These are phyloP conservation scores for Drosophila acutilabella DNA, from an alignment of 2,888 invertebrate species.

Conservation along the genomic window DNA sequence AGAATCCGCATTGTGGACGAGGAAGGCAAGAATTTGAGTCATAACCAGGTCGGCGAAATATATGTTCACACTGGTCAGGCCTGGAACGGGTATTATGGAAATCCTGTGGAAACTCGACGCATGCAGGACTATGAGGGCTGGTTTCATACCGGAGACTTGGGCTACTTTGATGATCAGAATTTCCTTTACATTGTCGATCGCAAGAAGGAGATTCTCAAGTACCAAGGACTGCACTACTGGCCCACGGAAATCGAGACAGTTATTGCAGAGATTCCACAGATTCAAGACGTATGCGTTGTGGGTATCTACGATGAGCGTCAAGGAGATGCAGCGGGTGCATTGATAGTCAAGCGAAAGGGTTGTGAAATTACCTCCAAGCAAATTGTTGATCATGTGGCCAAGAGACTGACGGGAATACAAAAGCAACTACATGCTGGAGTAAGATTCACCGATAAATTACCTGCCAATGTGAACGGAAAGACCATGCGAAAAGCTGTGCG, in stretches of 20 bases:
- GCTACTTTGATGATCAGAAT: slow-evolving; percentile 82
- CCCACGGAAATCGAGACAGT: slow-evolving; percentile 82
- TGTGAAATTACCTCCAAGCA: slow-evolving; percentile 52
- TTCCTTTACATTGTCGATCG: slow-evolving; percentile 79
- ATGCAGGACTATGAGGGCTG: slow-evolving; percentile 78
- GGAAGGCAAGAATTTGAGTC: slow-evolving; percentile 57
- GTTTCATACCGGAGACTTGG: slow-evolving; percentile 83
- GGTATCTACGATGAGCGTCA: slow-evolving; percentile 74
- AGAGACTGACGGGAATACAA: slow-evolving; percentile 46
- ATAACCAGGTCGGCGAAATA: slow-evolving; percentile 79
- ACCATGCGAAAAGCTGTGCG: slow-evolving; percentile 59
- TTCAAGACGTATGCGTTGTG: slow-evolving; percentile 78
- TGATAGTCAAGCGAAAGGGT: slow-evolving; percentile 62
- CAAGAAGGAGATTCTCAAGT: slow-evolving; percentile 83
- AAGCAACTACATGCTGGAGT: slow-evolving; percentile 78
- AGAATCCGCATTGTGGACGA: slow-evolving; percentile 75
- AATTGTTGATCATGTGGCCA: slow-evolving; percentile 62
- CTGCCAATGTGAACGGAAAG: slow-evolving; percentile 76
- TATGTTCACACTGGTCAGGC: slow-evolving; percentile 57
- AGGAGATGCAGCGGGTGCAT: slow-evolving; percentile 77
- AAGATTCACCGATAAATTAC: slow-evolving; percentile 69
- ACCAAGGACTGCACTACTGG: slow-evolving; percentile 75
- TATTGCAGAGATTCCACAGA: slow-evolving; percentile 67
- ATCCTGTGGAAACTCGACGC: slow-evolving; percentile 69
- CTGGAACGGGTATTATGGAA: slow-evolving; percentile 81